Evolutionary conservation across 1,140 invertebrate species (phyloP), one percentile per base, ranked within the genome.

Genomic region (Triops cancriformis): DNA sequence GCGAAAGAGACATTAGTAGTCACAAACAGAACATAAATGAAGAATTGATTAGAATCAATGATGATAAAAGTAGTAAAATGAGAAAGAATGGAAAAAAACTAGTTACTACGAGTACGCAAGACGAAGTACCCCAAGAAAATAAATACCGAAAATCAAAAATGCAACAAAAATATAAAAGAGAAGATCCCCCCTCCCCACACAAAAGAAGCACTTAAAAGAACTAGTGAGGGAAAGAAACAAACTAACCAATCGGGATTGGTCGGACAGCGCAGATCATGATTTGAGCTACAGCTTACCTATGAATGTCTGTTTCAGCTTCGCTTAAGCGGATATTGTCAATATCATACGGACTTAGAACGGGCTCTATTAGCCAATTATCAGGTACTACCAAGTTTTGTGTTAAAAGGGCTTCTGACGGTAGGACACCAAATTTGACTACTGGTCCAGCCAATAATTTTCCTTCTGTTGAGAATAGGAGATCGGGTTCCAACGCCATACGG

Each of bases 351-450:
- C 97, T 94, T 79, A 90, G 89, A 7, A 98, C 93, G 78, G 95
- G 92, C 87, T 99, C 96, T 0, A 99, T 96, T 80, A 99, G 88
- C 98, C 98, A 99, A 85, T 98, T 97, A 84, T 99, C 94, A n/a
- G 98, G 97, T 41, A 97, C 93, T 80, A 95, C 91, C 85, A 99
- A 91, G 83, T 94, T 94, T 85, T 98, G 89, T 0, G 97, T 99
- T n/a, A 99, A 88, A 76, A 99, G 85, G 45, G 96, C 93, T 77
- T 94, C 94, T 79, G 91, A 90, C 1, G 98, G 97, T 83, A 99
- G 86, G 72, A 94, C 92, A 6, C 89, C 89, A 85, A 99, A 99
- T 73, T 89, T 90, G 0, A 95, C 96, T 45, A 89, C 84, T 0
- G 94, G 92, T 31, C 93, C 94, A 42, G 89, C 85, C 0, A 85